Percentiles rank a stretch among this genome's conserved stretches.
phyloP scores from a whole-genome alignment of 2,888 invertebrate genomes.

The Amphipoea lucens region DNA sequence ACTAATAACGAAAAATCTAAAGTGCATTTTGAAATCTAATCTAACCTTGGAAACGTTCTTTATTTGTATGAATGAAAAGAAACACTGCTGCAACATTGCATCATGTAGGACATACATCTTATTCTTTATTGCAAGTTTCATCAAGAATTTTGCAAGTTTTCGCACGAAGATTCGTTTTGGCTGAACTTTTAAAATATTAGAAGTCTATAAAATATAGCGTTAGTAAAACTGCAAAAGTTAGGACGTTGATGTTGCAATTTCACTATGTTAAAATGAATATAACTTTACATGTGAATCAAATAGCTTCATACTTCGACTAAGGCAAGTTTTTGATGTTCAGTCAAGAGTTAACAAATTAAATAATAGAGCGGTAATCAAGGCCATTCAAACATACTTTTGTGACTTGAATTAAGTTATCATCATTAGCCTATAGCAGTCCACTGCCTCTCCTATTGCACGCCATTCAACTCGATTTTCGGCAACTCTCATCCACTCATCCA shows the following conservation, averaged over 20 bases:
- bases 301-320: not conserved
- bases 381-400: no score
- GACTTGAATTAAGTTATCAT: no score
- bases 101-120: conserved; percentile 9
- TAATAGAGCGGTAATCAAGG: not conserved
- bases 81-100: conserved; percentile 10
- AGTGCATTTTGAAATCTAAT: not conserved
- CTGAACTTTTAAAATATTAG: conserved; percentile 63
- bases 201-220: conserved; percentile 49
- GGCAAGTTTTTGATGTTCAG: not conserved
- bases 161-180: conserved; percentile 57
- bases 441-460: no score
- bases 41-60: conserved; percentile 9
- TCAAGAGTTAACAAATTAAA: not conserved
- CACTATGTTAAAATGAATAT: conserved; percentile 9
- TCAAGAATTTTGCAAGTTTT: conserved; percentile 41
- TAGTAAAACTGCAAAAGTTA: conserved; percentile 49
- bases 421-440: no score
- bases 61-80: conserved; percentile 12
- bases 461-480: no score
- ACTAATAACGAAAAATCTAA: no score
- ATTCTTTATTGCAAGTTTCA: conserved; percentile 43
- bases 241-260: conserved; percentile 36
- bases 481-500: no score
- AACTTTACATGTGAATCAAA: not conserved